A percentile compares a stretch with the other conserved stretches of the same genome.
phyloP scores from a whole-genome alignment of 2,113 vertebrate species.

The Urocynchramus pylzowi region DNA sequence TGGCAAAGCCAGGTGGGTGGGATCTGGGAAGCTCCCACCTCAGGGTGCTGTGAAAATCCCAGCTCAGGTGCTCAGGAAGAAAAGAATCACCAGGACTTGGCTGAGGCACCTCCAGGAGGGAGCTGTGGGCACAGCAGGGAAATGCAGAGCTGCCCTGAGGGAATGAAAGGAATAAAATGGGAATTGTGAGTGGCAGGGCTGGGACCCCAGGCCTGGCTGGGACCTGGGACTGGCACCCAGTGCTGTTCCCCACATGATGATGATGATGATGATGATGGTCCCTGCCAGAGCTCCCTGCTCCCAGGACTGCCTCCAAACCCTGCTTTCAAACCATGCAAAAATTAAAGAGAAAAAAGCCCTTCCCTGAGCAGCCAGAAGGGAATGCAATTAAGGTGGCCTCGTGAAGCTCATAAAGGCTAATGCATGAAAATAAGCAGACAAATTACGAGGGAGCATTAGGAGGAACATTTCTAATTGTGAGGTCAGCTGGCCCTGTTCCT shows the following conservation, averaged over 20 bases:
- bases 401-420: background rate
- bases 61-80: background rate
- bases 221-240: background rate
- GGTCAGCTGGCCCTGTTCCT: background rate
- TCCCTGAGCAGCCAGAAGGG: background rate
- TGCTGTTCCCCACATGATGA: background rate
- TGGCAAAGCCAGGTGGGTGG: background rate
- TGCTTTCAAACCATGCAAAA: background rate
- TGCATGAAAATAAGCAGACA: constrained; percentile 8
- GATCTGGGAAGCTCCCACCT: background rate
- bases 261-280: background rate
- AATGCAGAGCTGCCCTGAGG: background rate
- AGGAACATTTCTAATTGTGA: constrained; percentile 4
- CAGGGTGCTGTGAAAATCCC: background rate
- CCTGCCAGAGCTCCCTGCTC: background rate
- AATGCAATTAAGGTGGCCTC: constrained; percentile 44
- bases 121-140: background rate
- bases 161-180: background rate
- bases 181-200: background rate
- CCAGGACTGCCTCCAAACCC: background rate
- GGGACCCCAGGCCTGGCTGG: background rate
- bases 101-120: background rate
- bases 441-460: background rate
- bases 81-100: too few relatives aligned
- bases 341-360: background rate